These are phyloP conservation scores for Chaunax sp. DNA, from an alignment of 2,797 vertebrate species.

Conservation along the genomic window DNA sequence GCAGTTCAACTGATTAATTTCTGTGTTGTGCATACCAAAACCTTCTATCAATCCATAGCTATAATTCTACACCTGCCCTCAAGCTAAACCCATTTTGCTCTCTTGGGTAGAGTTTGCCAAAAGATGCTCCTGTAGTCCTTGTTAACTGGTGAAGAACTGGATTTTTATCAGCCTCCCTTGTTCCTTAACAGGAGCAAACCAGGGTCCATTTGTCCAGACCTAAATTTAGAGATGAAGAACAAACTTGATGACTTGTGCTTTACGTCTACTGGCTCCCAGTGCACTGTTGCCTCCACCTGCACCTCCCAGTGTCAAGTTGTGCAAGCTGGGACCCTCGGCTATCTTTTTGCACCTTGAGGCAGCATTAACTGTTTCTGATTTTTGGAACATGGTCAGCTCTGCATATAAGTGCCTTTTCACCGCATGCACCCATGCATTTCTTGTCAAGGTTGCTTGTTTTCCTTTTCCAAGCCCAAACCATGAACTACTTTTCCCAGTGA, in stretches of 20 bases:
- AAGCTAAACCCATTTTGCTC: constrained; percentile 19
- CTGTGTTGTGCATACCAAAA: constrained; percentile 17
- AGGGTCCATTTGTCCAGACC: constrained; percentile 2
- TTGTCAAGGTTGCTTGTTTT: background rate
- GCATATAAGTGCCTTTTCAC: background rate
- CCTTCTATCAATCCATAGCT: constrained; percentile 23
- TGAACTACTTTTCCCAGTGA: background rate
- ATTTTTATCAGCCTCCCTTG: background rate
- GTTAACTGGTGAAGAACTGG: constrained; percentile 13
- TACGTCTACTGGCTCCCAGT: too few species aligned
- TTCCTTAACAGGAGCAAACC: constrained; percentile 7
- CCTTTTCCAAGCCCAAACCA: background rate
- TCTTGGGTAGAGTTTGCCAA: background rate
- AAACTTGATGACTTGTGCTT: too few species aligned
- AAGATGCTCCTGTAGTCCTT: constrained; percentile 5
- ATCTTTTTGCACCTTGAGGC: background rate
- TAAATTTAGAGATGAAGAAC: constrained; percentile 6
- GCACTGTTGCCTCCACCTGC: too few species aligned
- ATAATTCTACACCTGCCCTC: constrained; percentile 22
- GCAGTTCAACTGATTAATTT: constrained; percentile 30
- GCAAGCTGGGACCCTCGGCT: background rate
- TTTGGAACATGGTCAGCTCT: background rate
- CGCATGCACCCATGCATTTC: too few species aligned
- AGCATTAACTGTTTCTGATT: background rate
- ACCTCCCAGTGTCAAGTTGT: background rate